These are phyloP conservation scores for Trichogramma dendrolimi DNA, from an alignment of 2,888 invertebrate genomes.

Conservation along the genomic window DNA sequence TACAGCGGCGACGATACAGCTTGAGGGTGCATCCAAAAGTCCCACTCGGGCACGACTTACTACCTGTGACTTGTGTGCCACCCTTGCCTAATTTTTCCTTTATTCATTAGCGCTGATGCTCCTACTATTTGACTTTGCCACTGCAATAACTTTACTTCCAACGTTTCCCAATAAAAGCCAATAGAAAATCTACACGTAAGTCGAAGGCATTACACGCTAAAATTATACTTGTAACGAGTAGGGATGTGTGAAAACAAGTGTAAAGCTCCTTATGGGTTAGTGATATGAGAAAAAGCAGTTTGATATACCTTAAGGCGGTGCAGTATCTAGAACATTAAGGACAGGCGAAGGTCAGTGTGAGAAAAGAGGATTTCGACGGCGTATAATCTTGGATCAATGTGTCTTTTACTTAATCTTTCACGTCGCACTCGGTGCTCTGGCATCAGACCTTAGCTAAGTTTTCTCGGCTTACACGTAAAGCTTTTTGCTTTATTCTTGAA, in stretches of 20 bases:
- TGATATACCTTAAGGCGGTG: conserved; percentile 18
- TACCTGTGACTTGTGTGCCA: too few relatives aligned
- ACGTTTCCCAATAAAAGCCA: too few relatives aligned
- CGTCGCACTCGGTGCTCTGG: conserved; percentile 20
- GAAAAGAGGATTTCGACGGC: conserved; percentile 47
- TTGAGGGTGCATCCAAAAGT: too few relatives aligned
- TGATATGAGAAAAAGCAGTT: not conserved
- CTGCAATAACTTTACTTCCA: too few relatives aligned
- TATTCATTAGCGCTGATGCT: too few relatives aligned
- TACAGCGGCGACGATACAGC: too few relatives aligned
- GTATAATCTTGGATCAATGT: conserved; percentile 48
- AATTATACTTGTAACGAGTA: conserved; percentile 11
- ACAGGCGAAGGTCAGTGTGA: conserved; percentile 32
- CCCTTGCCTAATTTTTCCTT: too few relatives aligned
- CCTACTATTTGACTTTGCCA: too few relatives aligned
- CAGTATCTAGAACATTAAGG: conserved; percentile 24
- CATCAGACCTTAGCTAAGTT: not conserved
- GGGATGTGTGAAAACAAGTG: conserved; percentile 35
- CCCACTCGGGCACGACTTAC: too few relatives aligned
- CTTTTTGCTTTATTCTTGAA: too few relatives aligned
- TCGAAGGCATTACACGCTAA: not conserved
- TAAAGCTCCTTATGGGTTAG: conserved; percentile 10
- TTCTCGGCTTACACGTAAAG: too few relatives aligned
- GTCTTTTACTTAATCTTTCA: conserved; percentile 32
- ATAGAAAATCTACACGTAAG: not conserved